A percentile compares a stretch with the other conserved stretches of the same genome.
Conservation (phyloP, 2,797 vertebrate species). For the Micropoecilia bifurca region DNA sequence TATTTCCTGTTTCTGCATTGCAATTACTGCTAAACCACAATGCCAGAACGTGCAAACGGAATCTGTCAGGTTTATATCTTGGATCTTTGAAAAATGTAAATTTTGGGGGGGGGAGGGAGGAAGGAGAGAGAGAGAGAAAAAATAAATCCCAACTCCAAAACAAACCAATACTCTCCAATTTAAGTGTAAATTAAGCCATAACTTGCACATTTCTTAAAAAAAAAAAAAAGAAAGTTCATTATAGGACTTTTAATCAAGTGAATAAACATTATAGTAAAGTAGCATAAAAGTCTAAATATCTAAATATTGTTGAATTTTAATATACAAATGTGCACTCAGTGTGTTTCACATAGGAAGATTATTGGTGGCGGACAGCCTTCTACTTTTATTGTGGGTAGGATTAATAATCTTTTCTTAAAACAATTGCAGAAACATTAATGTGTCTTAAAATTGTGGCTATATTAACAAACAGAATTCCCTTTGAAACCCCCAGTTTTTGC, state of each 20-base stretch:
- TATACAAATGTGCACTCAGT: neutral
- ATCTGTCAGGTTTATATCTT: neutral
- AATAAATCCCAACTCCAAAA: neutral
- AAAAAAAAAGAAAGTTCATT: too few species aligned
- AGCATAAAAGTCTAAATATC: neutral
- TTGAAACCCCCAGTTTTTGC: neutral
- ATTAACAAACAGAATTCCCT: neutral
- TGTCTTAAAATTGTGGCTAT: neutral
- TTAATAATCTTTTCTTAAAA: neutral
- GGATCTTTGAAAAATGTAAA: neutral
- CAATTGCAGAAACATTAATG: neutral
- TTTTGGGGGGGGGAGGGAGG: too few species aligned
- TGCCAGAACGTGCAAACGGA: neutral
- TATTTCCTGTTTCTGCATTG: slow-evolving; percentile 6
- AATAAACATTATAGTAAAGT: neutral
- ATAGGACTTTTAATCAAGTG: neutral
- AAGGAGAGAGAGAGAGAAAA: neutral
- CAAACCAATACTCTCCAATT: neutral
- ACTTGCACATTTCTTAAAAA: neutral
- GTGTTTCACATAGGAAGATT: neutral
- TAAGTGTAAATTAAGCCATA: neutral
- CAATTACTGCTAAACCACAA: slow-evolving; percentile 14
- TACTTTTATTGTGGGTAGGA: neutral
- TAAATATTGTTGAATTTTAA: neutral
- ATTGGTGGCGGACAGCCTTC: neutral